These are phyloP conservation scores for Orussus abietinus DNA, from an alignment of 1,140 invertebrate genomes.

Conservation along the genomic window DNA sequence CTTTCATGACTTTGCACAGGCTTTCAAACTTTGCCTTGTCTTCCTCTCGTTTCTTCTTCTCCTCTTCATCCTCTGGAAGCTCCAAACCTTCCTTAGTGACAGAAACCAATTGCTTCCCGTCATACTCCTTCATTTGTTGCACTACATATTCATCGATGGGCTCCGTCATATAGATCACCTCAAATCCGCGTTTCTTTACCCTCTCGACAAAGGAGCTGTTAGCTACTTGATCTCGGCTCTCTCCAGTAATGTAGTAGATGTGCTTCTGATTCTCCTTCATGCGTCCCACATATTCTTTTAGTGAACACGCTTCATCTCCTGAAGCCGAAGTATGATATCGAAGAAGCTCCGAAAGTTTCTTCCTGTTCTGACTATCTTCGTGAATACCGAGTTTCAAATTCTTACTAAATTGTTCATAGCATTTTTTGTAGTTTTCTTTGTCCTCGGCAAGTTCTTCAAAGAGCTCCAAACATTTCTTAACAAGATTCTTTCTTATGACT, in stretches of 20 bases:
- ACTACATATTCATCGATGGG: slow-evolving; percentile 99
- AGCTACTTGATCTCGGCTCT: slow-evolving; percentile 91
- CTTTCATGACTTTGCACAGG: slow-evolving; percentile 97
- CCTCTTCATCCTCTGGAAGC: slow-evolving; percentile 90
- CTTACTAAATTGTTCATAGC: slow-evolving; percentile 97
- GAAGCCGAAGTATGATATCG: slow-evolving; percentile 92
- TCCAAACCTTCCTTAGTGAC: slow-evolving; percentile 98
- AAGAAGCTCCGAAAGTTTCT: slow-evolving; percentile 88
- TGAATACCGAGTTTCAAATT: slow-evolving; percentile 98
- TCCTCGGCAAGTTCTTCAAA: slow-evolving; percentile 95
- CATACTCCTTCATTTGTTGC: slow-evolving; percentile 96
- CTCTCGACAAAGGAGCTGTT: slow-evolving; percentile 97
- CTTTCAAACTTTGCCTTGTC: slow-evolving; percentile 91
- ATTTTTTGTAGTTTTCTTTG: slow-evolving; percentile 97
- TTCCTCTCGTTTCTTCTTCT: slow-evolving; percentile 95
- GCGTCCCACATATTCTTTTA: slow-evolving; percentile 94
- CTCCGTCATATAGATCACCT: slow-evolving; percentile 98
- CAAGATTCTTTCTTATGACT: slow-evolving; percentile 96
- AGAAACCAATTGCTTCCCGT: slow-evolving; percentile 92
- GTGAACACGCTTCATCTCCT: slow-evolving; percentile 87
- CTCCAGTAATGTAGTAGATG: slow-evolving; percentile 98
- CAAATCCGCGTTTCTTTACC: slow-evolving; percentile 95
- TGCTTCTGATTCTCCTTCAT: slow-evolving; percentile 99
- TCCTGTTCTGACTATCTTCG: slow-evolving; percentile 92
- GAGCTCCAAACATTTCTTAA: slow-evolving; percentile 97